Percentiles rank a stretch among this genome's conserved stretches.
phyloP scores from a whole-genome alignment of 1,140 invertebrate species.

The Leptonema lineaticorne region DNA sequence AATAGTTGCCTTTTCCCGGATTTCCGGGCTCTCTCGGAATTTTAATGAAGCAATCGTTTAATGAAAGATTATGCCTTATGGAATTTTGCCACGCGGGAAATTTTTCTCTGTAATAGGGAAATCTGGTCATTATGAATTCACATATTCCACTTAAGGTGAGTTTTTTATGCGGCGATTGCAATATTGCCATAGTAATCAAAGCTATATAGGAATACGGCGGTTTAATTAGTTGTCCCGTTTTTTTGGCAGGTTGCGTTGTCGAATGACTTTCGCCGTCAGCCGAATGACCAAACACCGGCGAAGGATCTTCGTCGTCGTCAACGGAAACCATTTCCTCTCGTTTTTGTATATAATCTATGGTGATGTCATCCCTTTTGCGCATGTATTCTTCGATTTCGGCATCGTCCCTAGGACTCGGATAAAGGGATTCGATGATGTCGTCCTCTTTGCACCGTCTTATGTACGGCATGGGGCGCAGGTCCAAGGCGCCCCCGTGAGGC shows the following conservation, averaged over 20 bases:
- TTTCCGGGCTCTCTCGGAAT: conserved; percentile 97
- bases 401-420: conserved; percentile 10
- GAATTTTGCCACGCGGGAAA: conserved; percentile 97
- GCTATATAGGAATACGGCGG: conserved; percentile 98
- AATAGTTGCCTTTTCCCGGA: conserved; percentile 98
- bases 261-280: neutral
- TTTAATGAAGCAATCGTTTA: conserved; percentile 99
- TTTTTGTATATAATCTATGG: conserved; percentile 36
- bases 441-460: conserved; percentile 25
- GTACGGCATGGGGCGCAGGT: conserved; percentile 33
- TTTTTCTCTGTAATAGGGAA: conserved; percentile 94
- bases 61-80: conserved; percentile 93
- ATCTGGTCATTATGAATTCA: conserved; percentile 98
- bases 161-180: conserved; percentile 96
- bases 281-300: conserved; percentile 29
- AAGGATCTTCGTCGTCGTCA: conserved; percentile 28
- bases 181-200: conserved; percentile 96
- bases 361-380: conserved; percentile 32
- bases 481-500: conserved; percentile 31
- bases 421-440: conserved; percentile 20
- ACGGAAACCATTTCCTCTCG: conserved; percentile 32
- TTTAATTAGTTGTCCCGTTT: conserved; percentile 61
- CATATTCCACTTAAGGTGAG: conserved; percentile 96
- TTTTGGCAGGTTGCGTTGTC: conserved; percentile 17
- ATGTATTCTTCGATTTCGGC: conserved; percentile 37